Percentiles rank a stretch among this genome's conserved stretches.
phyloP scores from a whole-genome alignment of 2,113 vertebrate species.

The Hydrochoerus hydrochaeris region DNA sequence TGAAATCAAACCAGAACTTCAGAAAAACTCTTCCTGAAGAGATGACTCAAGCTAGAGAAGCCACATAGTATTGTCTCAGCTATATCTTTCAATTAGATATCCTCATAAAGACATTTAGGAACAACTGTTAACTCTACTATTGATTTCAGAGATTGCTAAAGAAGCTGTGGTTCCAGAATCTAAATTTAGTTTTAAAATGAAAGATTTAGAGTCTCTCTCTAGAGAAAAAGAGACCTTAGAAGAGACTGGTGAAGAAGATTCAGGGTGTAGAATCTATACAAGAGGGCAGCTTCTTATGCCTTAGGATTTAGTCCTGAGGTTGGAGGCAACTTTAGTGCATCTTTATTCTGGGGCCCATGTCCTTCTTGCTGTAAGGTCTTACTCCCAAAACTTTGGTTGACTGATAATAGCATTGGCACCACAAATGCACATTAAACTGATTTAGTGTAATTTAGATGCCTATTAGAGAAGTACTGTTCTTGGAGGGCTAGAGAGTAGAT shows the following conservation, averaged over 20 bases:
- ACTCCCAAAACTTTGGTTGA: background rate
- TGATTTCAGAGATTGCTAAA: slow-evolving; percentile 53
- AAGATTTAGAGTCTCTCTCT: background rate
- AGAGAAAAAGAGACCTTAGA: slow-evolving; percentile 11
- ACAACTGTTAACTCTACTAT: background rate
- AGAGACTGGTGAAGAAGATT: slow-evolving; percentile 4
- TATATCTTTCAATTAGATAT: background rate
- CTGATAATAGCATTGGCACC: background rate
- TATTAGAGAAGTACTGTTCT: background rate
- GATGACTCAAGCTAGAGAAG: background rate
- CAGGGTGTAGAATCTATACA: background rate
- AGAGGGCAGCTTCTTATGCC: background rate
- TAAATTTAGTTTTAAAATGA: slow-evolving; percentile 40
- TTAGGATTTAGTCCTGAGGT: background rate
- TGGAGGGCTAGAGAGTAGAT: background rate
- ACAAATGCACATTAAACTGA: background rate
- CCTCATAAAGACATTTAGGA: slow-evolving; percentile 14
- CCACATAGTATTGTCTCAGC: background rate
- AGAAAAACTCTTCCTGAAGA: background rate
- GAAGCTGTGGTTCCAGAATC: slow-evolving; percentile 39
- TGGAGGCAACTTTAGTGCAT: background rate
- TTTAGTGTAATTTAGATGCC: background rate
- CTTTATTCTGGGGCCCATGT: background rate
- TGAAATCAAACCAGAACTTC: background rate
- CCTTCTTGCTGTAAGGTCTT: background rate